Conservation (phyloP, 2,888 invertebrate species). For the Brassicogethes aeneus region DNA sequence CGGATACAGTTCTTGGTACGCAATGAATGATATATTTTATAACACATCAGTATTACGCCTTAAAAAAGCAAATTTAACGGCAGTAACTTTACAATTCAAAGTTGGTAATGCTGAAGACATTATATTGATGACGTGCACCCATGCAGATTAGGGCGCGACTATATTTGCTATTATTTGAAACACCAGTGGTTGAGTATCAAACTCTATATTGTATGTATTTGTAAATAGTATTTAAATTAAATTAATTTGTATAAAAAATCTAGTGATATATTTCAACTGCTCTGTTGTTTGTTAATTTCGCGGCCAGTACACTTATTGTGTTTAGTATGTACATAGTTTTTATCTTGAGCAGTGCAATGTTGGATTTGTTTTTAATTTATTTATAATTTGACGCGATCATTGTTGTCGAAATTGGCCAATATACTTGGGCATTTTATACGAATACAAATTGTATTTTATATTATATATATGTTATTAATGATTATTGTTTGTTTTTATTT, state of each 20-base stretch:
- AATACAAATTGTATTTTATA: slow-evolving; percentile 26
- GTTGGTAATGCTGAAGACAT: too few species aligned
- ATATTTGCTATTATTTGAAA: too few species aligned
- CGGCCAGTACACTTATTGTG: slow-evolving; percentile 28
- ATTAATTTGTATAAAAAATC: slow-evolving; percentile 11
- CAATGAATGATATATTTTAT: too few species aligned
- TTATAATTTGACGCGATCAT: slow-evolving; percentile 8
- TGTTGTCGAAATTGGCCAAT: slow-evolving; percentile 15
- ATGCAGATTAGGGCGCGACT: too few species aligned
- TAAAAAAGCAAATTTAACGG: too few species aligned
- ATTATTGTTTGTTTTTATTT: slow-evolving; percentile 26
- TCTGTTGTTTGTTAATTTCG: slow-evolving; percentile 17
- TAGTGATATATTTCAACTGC: slow-evolving; percentile 13
- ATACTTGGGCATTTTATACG: slow-evolving; percentile 34
- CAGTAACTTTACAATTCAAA: too few species aligned
- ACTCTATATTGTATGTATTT: not conserved
- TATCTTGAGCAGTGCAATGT: slow-evolving; percentile 34
- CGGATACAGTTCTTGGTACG: too few species aligned
- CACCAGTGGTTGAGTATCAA: too few species aligned
- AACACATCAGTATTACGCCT: too few species aligned
- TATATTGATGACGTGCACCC: too few species aligned
- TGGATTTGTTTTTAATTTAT: slow-evolving; percentile 18
- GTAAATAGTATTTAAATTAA: slow-evolving; percentile 12
- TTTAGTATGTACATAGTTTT: slow-evolving; percentile 15
- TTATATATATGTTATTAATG: slow-evolving; percentile 27